Base-by-base conservation (phyloP, 2,797 vertebrate species). In the Acanthurus leucopareius region DNA sequence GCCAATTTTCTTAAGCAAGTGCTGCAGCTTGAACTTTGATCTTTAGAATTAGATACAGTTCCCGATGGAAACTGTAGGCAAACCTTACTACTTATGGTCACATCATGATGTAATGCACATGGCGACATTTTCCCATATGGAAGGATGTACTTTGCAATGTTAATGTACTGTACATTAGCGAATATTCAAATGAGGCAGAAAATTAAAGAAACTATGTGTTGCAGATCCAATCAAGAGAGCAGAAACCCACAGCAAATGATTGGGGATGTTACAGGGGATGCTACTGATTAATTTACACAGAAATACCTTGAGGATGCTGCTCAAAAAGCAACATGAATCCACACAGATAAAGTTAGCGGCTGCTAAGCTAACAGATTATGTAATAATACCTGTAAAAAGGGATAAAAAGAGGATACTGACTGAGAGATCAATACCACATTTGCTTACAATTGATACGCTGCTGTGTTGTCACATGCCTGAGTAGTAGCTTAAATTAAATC, bases 251-350 rank as follows among this genome's bases (percentile, higher is more conserved):
- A 75, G 54, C 74, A 77, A 59, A 16, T 70, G 75, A 86, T 91
- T 82, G 80, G 56, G 88, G 87, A 86, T 77, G 84, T 82, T 84
- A 80, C 32, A 54, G 84, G 65, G 65, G 73, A 83, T 79, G 77
- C 52, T 84, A 72, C 65, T 68, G 82, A 80, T 87, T 86, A 76
- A 89, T 90, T 85, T 75, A 85, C 87, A 79, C 68, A 64, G 28
- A 88, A 83, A 69, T 75, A 84, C 67, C 71, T 10, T 0, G 28
- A 60, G 75, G 73, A 83, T 72, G 58, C 40, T 62, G 52, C 59
- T 75, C 68, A 83, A 82, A 84, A 76, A 69, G 67, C 62, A 64
- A 73, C 58, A 49, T 82, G 82, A 89, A 84, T 82, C 66, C 42
- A 52, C 44, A 47, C 28, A 86, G 84, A 90, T 84, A 85, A 86